Evolutionary conservation across 2,888 invertebrate genomes (phyloP).

Genomic region (Orgyia antiqua): DNA sequence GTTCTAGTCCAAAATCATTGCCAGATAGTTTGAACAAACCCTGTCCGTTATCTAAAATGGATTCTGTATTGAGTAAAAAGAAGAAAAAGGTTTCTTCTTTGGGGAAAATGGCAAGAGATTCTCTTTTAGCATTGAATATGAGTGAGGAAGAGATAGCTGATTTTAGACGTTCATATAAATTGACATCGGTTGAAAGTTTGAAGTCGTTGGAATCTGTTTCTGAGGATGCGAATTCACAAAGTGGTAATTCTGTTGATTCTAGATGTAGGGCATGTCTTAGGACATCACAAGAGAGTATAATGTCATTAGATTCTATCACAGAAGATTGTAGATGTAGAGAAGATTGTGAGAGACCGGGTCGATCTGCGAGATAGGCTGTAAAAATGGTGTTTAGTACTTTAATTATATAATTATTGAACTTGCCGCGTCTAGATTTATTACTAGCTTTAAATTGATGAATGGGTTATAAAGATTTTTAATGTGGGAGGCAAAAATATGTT

Average conservation of each 20-base stretch:
- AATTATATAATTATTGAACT: not conserved
- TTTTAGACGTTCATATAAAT: conserved; percentile 59
- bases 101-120: conserved; percentile 69
- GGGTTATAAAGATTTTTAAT: not conserved
- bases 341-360: conserved; percentile 45
- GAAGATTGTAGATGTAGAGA: conserved; percentile 61
- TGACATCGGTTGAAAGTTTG: conserved; percentile 66
- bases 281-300: conserved; percentile 65
- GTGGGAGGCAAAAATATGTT: conserved; percentile 1
- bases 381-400: conserved; percentile 7
- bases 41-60: conserved; percentile 53
- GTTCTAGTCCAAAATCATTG: conserved; percentile 68
- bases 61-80: conserved; percentile 47
- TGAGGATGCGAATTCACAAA: conserved; percentile 64
- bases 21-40: conserved; percentile 65
- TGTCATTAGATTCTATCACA: conserved; percentile 66
- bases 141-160: conserved; percentile 69
- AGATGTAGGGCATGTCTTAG: conserved; percentile 58
- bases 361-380: conserved; percentile 45
- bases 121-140: conserved; percentile 65
- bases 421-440: not conserved
- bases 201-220: conserved; percentile 67
- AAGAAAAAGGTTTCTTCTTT: conserved; percentile 64
- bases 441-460: not conserved
- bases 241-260: conserved; percentile 62